A percentile compares a stretch with the other conserved stretches of the same genome.
Evolutionary conservation across 2,888 invertebrate genomes (phyloP).

Genomic region (Calameuta pallipes): DNA sequence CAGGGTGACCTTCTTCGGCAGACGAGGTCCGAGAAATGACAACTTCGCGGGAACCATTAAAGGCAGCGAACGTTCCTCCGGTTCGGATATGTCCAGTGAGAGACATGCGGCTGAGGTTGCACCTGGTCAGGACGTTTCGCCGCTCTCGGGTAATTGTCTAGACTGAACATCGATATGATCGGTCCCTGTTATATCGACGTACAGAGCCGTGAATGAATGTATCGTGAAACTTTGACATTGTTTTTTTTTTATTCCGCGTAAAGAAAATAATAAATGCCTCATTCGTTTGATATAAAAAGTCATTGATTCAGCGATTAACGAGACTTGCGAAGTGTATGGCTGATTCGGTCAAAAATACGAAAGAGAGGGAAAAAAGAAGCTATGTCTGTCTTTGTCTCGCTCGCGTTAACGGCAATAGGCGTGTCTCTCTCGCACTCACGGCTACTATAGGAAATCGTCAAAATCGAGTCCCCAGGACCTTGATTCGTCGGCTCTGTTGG

Average conservation of each 20-base stretch:
- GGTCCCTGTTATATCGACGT: neutral
- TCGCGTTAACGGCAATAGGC: neutral
- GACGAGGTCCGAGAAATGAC: neutral
- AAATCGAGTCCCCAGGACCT: constrained; percentile 12
- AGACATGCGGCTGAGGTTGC: neutral
- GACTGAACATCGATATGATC: constrained; percentile 12
- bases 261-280: neutral
- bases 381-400: neutral
- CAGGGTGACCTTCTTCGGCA: neutral
- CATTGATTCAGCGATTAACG: neutral
- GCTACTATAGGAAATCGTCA: neutral
- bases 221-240: neutral
- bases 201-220: neutral
- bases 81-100: constrained; percentile 23
- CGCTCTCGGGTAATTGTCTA: neutral
- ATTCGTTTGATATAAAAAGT: neutral
- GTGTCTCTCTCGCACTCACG: neutral
- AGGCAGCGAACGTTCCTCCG: constrained; percentile 29
- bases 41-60: neutral
- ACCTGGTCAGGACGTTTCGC: neutral
- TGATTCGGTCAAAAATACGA: neutral
- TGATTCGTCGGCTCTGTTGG: neutral
- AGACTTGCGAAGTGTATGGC: too few species aligned
- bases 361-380: neutral
- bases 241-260: neutral